Evolutionary conservation across 2,888 invertebrate species (phyloP).

Genomic region (Acheta domesticus): DNA sequence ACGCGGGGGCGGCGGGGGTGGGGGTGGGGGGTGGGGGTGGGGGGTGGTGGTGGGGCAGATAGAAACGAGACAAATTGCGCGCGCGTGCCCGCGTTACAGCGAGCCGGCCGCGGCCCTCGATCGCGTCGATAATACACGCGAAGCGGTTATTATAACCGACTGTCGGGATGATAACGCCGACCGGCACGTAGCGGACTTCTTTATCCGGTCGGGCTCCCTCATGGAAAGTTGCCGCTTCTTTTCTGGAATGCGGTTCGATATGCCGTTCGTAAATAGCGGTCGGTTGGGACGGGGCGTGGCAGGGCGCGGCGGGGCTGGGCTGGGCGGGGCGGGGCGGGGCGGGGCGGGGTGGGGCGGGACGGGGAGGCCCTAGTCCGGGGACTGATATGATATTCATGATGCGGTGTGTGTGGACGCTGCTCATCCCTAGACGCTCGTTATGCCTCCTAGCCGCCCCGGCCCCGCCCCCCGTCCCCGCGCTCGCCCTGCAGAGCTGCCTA

Average conservation of each 20-base stretch:
- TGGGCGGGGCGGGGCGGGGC: not conserved
- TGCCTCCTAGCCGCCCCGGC: no score
- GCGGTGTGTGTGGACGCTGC: not conserved
- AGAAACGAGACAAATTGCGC: not conserved
- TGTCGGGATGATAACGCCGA: not conserved
- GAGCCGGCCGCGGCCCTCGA: not conserved
- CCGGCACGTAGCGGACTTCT: not conserved
- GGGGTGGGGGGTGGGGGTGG: not conserved
- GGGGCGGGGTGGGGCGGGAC: not conserved
- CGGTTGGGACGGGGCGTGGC: not conserved
- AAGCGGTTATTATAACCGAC: not conserved
- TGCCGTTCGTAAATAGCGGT: not conserved
- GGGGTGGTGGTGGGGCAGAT: not conserved
- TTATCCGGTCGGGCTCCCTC: not conserved
- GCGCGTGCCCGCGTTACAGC: not conserved
- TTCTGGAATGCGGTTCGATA: not conserved
- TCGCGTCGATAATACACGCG: slow-evolving; percentile 3
- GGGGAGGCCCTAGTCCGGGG: not conserved
- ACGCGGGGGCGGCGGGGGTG: not conserved
- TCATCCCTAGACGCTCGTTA: slow-evolving; percentile 9
- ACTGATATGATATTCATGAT: not conserved
- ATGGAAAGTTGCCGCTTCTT: not conserved
- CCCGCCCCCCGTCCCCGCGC: no score
- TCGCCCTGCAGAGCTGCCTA: no score
- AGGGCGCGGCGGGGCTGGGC: not conserved